phyloP scores from a whole-genome alignment of 1,140 invertebrate genomes.

The Planococcus citri region DNA sequence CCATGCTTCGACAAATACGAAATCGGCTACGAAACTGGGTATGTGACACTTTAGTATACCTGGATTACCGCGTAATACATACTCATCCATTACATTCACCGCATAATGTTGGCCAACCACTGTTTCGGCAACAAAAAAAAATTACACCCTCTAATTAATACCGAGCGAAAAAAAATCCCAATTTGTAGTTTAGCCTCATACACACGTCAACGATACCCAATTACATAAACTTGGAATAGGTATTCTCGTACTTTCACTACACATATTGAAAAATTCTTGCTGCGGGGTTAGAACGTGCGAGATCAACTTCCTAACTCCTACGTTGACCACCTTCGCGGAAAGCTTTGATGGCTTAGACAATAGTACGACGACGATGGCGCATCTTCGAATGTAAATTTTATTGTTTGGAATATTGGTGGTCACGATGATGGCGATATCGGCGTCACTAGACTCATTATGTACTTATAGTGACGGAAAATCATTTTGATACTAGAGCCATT shows the following conservation, averaged over 20 bases:
- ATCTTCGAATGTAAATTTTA: not conserved
- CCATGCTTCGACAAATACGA: conserved; percentile 72
- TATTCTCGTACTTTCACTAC: not conserved
- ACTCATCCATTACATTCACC: conserved; percentile 80
- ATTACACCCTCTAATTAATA: not conserved
- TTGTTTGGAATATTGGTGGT: not conserved
- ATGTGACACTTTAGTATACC: conserved; percentile 85
- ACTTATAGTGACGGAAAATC: too few relatives aligned
- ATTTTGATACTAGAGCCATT: too few relatives aligned
- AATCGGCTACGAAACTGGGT: conserved; percentile 82
- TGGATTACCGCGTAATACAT: conserved; percentile 75
- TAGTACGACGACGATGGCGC: not conserved
- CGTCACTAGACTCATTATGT: too few relatives aligned
- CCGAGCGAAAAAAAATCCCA: not conserved
- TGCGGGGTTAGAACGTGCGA: too few relatives aligned
- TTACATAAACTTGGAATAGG: not conserved
- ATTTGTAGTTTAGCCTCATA: too few relatives aligned
- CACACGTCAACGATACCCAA: not conserved
- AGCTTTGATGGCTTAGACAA: not conserved
- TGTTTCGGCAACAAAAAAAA: conserved; percentile 34
- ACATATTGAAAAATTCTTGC: too few relatives aligned
- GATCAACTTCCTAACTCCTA: too few relatives aligned
- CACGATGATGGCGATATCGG: not conserved
- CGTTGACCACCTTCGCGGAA: not conserved
- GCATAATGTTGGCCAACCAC: conserved; percentile 80